Base-by-base conservation (phyloP, 2,113 vertebrate species). In the Nesogale talazaci region DNA sequence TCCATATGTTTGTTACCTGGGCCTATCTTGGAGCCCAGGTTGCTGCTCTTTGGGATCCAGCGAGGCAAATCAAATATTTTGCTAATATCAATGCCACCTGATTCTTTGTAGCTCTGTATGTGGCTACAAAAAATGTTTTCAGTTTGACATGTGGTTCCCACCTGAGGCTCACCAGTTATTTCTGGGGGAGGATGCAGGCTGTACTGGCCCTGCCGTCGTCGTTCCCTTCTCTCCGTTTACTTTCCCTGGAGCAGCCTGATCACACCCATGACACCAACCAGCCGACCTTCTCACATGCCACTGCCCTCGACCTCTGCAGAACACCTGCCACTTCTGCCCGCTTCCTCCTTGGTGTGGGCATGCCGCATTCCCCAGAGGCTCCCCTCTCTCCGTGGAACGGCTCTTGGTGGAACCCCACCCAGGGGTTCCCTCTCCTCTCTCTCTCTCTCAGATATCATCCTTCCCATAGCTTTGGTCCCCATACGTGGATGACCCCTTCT, bases 141-240 rank as follows among this genome's bases (percentile, higher is more conserved):
- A 52, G 27, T 77, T 12, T 9, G 20, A 46, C 22, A 0, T 1
- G 15, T n/a, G 40, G 19, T 22, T 86, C 16, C 12, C 29, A 1
- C n/a, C 29, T 56, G 81, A 34, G 67, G 76, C 46, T 83, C 38
- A 14, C 29, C 1, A 0, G 14, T 1, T 40, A 36, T 63, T 34
- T 52, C 46, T 52, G 46, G 46, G 46, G 46, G 46, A 52, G 2
- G n/a, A 29, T n/a, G 34, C 14, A 14, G 2, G 22, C 76, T 27
- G 20, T 0, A 0, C 9, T 42, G 34, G 11, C 3, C 42, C 52
- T n/a, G 0, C 72, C 11, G 15, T 2, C 59, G 36, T n/a, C 40
- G n/a, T 31, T n/a, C 17, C 74, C 27, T 31, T 80, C 59, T 25
- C 29, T 70, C 17, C 19, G 46, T 52, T 52, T 52, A 52, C 46